Base-by-base conservation (phyloP, 2,797 vertebrate species). In the Coreius guichenoti region DNA sequence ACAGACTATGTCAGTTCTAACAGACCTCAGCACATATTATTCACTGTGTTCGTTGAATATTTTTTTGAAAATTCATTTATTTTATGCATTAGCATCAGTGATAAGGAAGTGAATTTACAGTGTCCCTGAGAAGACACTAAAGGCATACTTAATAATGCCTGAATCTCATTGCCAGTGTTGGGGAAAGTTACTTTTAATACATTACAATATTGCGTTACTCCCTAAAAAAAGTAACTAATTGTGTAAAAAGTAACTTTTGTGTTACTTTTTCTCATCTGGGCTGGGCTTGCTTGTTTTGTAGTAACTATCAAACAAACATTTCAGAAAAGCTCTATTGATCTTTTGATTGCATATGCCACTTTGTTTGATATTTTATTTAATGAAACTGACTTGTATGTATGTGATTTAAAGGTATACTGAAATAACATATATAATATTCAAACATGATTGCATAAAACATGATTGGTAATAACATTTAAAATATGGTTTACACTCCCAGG, bases 31-130 rank as follows among this genome's bases (percentile, higher is more conserved):
- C 14, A 65, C n/a, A 65, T 31, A 80, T 61, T 29, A 29, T 49
- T 80, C 76, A 79, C 17, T 80, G 43, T 67, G 76, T 29, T 80
- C 58, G 63, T 36, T 58, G 14, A 29, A 26, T 19, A 39, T 36
- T 56, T 56, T 73, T 43, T 43, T 73, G 7, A 26, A 73, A 29
- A 73, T 47, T 23, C 14, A 29, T 17, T 61, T 78, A 0, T 61
- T 78, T 61, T 78, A 78, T 77, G 39, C 31, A 77, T 47, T 45
- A 65, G n/a, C 5, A 12, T 63, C 61, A 68, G 61, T 67, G 9
- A 80, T 21, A 80, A 80, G 43, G 6, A 79, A 79, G 56, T 56
- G 33, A 45, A 14, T 33, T 77, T 77, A 39, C 54, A 43, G 31
- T 39, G 31, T 43, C 75, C 33, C 7, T 26, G 11, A n/a, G 21